These are phyloP conservation scores for Centrocercus urophasianus DNA, from an alignment of 2,113 vertebrate genomes.

Conservation along the genomic window DNA sequence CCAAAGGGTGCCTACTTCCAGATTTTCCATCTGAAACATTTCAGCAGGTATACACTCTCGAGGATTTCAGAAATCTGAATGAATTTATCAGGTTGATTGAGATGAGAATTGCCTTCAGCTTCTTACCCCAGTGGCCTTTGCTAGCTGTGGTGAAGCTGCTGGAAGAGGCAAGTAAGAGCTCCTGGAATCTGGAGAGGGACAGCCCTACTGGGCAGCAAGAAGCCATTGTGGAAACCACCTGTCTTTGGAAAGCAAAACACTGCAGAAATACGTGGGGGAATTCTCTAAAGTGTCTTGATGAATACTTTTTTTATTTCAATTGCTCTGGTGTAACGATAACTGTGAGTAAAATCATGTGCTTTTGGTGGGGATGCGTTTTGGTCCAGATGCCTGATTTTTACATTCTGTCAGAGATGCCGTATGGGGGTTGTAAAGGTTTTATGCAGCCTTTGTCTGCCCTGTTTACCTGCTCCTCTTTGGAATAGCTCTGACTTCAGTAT, in stretches of 20 bases:
- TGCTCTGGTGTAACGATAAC: neutral
- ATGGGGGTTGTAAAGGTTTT: neutral
- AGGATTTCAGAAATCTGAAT: neutral
- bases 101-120: neutral
- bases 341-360: fast-evolving
- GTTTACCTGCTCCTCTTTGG: neutral
- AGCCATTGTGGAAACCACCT: neutral
- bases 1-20: neutral
- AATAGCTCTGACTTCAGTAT: neutral
- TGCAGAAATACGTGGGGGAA: fast-evolving
- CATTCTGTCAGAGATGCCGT: neutral
- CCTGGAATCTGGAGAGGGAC: neutral
- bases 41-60: neutral
- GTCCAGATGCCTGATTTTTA: neutral
- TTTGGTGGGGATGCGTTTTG: neutral
- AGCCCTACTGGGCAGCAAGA: fast-evolving
- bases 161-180: fast-evolving
- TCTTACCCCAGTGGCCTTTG: fast-evolving
- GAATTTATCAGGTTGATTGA: neutral
- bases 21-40: neutral
- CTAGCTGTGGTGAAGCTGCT: neutral
- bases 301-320: neutral
- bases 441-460: neutral
- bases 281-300: neutral
- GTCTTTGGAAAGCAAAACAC: neutral